phyloP scores from a whole-genome alignment of 2,888 invertebrate genomes.

The Trichogramma dendrolimi region DNA sequence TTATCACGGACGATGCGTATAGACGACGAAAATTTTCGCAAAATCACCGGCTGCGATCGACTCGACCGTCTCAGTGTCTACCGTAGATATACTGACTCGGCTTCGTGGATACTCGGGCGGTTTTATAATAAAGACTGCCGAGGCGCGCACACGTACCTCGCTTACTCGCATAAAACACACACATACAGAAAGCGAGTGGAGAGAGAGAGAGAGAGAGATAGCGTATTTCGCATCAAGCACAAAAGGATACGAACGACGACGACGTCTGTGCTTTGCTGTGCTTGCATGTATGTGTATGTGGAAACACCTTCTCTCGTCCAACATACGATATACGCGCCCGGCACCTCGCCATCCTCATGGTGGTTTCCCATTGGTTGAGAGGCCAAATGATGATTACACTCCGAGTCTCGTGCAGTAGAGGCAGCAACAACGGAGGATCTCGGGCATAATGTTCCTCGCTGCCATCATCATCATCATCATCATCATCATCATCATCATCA shows the following conservation, averaged over 20 bases:
- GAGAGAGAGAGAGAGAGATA: too few species aligned
- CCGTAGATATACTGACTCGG: constrained; percentile 17
- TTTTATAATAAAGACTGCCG: constrained; percentile 18
- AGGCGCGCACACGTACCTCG: neutral
- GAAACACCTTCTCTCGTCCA: too few species aligned
- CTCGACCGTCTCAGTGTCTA: neutral
- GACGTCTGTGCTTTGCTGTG: too few species aligned
- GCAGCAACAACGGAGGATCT: too few species aligned
- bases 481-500: constrained; percentile 32
- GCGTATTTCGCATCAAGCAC: too few species aligned
- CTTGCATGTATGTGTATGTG: too few species aligned
- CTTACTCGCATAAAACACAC: neutral
- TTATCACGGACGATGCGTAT: neutral
- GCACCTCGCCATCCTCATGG: constrained; percentile 33
- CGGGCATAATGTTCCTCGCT: constrained; percentile 23
- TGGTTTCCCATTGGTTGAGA: constrained; percentile 43
- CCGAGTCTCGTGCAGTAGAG: constrained; percentile 33
- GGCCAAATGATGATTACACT: constrained; percentile 48
- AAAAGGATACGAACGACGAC: too few species aligned
- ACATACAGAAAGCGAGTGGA: too few species aligned
- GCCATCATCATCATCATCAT: constrained; percentile 35
- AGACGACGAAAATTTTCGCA: neutral
- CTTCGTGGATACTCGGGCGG: constrained; percentile 3
- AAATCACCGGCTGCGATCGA: neutral
- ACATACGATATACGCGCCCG: too few species aligned